Percentiles rank a stretch among this genome's conserved stretches.
Conservation (phyloP, 2,113 vertebrate species). For the Corapipo altera region DNA sequence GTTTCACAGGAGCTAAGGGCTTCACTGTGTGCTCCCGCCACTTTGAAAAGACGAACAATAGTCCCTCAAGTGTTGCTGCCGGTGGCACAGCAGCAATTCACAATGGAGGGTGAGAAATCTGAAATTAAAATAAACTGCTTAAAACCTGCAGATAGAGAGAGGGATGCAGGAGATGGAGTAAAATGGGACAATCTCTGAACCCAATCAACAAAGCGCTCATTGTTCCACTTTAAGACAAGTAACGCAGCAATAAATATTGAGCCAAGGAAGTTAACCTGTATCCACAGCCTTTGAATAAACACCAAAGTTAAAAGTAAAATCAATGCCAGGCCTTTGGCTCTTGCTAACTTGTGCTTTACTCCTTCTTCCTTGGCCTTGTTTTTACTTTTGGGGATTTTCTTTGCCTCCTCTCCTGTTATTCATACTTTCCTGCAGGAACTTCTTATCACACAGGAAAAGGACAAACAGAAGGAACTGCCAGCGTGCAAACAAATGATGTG, state of each 20-base stretch:
- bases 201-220: conserved; percentile 54
- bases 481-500: rapidly evolving
- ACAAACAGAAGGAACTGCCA: not conserved
- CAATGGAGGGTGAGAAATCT: not conserved
- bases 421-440: not conserved
- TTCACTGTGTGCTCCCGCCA: not conserved
- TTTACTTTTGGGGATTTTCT: conserved; percentile 47
- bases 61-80: conserved; percentile 32
- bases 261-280: conserved; percentile 67
- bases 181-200: conserved; percentile 37
- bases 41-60: conserved; percentile 13
- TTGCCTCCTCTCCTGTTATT: not conserved
- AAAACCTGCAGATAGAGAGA: not conserved
- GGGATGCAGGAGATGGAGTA: not conserved
- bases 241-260: conserved; percentile 53
- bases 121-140: conserved; percentile 64
- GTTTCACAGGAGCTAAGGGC: not conserved
- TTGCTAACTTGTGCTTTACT: conserved; percentile 23
- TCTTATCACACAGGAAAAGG: not conserved
- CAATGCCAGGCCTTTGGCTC: conserved; percentile 35
- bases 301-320: conserved; percentile 53
- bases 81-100: conserved; percentile 12
- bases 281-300: conserved; percentile 61
- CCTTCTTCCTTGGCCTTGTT: not conserved
- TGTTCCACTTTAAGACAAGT: conserved; percentile 59